Evolutionary conservation across 2,888 invertebrate genomes (phyloP), one percentile per base, ranked within the genome.

Genomic region (Charanyca ferruginea): DNA sequence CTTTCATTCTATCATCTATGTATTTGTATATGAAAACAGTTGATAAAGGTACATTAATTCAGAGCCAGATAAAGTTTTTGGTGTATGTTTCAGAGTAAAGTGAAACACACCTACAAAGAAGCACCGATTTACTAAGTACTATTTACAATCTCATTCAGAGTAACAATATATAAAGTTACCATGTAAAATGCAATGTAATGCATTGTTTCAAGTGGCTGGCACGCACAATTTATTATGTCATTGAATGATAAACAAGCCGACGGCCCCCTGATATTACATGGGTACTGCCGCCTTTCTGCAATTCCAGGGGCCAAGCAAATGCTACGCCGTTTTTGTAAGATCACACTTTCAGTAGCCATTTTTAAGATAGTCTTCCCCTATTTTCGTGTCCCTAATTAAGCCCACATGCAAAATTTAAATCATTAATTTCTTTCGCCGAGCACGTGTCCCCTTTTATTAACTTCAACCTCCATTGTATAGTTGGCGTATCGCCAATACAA

Each of bases 401-500:
- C 84, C 83, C 87, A 86, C 89, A 84, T 88, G 84, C 74, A 77
- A 87, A 84, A 86, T 87, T 89, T 77, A 73, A 83, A 85, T 84
- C 89, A 87, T 84, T 84, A 87, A 90, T 90, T 88, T 89, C 85
- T 90, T 86, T 85, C 79, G 79, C 80, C 80, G 73, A 79, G 77
- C 74, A 69, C 80, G 84, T 84, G 84, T 83, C 82, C 84, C 81
- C 86, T 85, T 92, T 90, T 91, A 91, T 92, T 86, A 89, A 90
- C 87, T 86, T 70, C 85, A 86, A 85, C 85, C 82, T 87, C 85
- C 83, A 88, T 90, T 90, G 89, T 91, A 79, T 79, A 73, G 55
- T 85, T 94, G 94, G 94, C 88, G 28, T 35, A 7, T 25, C 18
- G 89, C 94, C 94, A 94, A 87, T 58, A 79, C 61, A 83, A 81